These are phyloP conservation scores for Aurelia coerulea DNA, from an alignment of 30 jellyfish, hydroid and myxozoan genomes.

Conservation along the genomic window DNA sequence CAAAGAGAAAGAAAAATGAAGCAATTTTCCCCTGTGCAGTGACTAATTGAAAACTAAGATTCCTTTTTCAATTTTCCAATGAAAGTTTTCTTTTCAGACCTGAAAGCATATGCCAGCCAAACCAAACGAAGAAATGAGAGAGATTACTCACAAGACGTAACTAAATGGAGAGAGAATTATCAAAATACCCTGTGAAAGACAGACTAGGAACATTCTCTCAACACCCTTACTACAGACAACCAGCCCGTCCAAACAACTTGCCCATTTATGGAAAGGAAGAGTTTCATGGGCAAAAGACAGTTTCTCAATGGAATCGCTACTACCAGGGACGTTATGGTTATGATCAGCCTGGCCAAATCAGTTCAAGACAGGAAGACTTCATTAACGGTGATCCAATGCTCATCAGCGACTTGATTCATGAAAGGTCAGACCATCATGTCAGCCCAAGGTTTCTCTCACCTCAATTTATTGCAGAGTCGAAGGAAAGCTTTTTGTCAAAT, in stretches of 20 bases:
- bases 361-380: slow-evolving; percentile 5
- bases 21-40: no score
- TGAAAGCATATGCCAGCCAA: no score
- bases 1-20: no score
- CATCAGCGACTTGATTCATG: slow-evolving; percentile 3
- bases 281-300: background rate
- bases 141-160: background rate
- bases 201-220: slow-evolving; percentile 24
- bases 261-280: slow-evolving; percentile 16
- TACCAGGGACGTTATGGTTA: background rate
- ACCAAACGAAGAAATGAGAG: no score
- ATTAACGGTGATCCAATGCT: slow-evolving; percentile 65
- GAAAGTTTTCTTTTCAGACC: no score
- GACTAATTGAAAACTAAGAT: no score
- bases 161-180: background rate
- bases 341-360: background rate
- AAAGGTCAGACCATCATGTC: slow-evolving; percentile 19
- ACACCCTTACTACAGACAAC: slow-evolving; percentile 16
- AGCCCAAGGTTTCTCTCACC: slow-evolving; percentile 55
- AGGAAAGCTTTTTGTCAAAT: background rate
- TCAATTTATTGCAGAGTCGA: slow-evolving; percentile 23
- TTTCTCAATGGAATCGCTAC: slow-evolving; percentile 5
- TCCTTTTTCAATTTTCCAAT: no score
- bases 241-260: slow-evolving; percentile 26
- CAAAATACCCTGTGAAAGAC: slow-evolving; percentile 21